Conservation (phyloP, 1,140 invertebrate genomes). For the Berghia stephanieae region DNA sequence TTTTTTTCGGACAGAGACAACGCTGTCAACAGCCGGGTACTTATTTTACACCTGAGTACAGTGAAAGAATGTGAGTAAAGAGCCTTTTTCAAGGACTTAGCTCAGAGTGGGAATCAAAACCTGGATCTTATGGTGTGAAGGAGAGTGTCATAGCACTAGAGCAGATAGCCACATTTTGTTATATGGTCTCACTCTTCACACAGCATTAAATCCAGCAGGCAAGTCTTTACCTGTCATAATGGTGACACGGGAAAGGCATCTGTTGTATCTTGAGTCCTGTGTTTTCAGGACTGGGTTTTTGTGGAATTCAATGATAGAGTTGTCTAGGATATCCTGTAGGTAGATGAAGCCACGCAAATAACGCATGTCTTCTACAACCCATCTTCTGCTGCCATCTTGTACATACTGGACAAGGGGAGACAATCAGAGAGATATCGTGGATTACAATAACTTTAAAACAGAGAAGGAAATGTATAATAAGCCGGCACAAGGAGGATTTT, state of each 20-base stretch:
- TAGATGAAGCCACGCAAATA: constrained; percentile 68
- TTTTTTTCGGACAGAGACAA: too few species aligned
- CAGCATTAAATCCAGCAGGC: neutral
- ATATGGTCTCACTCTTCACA: neutral
- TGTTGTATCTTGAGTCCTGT: constrained; percentile 56
- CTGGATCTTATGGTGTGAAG: too few species aligned
- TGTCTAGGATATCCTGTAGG: constrained; percentile 68
- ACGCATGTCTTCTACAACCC: constrained; percentile 63
- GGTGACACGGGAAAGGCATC: constrained; percentile 67
- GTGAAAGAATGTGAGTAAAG: too few species aligned
- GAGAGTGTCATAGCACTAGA: too few species aligned
- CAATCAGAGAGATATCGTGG: neutral
- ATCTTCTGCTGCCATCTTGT: constrained; percentile 66
- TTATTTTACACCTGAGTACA: too few species aligned
- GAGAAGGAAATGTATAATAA: too few species aligned
- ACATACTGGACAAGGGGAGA: constrained; percentile 52
- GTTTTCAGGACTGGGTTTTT: constrained; percentile 36
- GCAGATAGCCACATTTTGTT: too few species aligned
- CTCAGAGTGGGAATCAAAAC: too few species aligned
- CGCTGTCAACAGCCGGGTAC: too few species aligned
- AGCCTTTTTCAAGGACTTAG: too few species aligned
- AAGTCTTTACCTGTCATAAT: constrained; percentile 61
- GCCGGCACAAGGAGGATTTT: too few species aligned
- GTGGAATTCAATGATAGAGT: constrained; percentile 62
- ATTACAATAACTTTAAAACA: neutral